Evolutionary conservation across 2,113 vertebrate species (phyloP), one percentile per base, ranked within the genome.

Genomic region (Hydrochoerus hydrochaeris): DNA sequence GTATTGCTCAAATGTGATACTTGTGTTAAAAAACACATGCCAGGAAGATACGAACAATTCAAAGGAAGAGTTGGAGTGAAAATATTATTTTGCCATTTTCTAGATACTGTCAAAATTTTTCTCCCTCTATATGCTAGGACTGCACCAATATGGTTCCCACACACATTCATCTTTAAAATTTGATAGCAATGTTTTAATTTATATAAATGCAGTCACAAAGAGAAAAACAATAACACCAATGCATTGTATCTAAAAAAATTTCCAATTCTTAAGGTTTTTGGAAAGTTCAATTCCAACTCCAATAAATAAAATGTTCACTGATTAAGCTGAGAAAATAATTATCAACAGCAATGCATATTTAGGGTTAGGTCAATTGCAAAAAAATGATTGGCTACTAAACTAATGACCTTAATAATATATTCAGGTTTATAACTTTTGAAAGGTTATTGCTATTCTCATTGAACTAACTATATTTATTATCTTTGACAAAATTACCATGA

Each of bases 81-180:
- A 96, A 78, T 71, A 86, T 20, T 73, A 84, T 91, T 63, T 96
- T 94, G 22, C 5, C 62, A 90, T 85, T 91, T 94, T 62, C 69
- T 57, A 88, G n/a, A 91, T 91, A 81, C 38, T 63, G 94, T 65
- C 10, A 62, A 92, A 86, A 88, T 35, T 30, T 93, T 60, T 77
- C 67, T 87, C 14, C 28, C 44, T 22, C 28, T 67, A 38, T n/a
- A 85, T 20, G 54, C 4, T 13, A 78, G 11, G 4, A 38, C 3
- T 54, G 30, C 73, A 49, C 7, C 22, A 94, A 80, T 69, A 91
- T 84, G 91, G 83, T 77, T 83, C 13, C 24, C 3, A 93, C 13
- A 69, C 13, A 69, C 46, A 57, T 67, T 96, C 5, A 83, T 11
- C 77, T 97, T 83, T 96, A 49, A 87, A 86, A 3, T 84, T 75